Evolutionary conservation across 2,888 invertebrate species (phyloP), one percentile per base, ranked within the genome.

Genomic region (Hyalella azteca): DNA sequence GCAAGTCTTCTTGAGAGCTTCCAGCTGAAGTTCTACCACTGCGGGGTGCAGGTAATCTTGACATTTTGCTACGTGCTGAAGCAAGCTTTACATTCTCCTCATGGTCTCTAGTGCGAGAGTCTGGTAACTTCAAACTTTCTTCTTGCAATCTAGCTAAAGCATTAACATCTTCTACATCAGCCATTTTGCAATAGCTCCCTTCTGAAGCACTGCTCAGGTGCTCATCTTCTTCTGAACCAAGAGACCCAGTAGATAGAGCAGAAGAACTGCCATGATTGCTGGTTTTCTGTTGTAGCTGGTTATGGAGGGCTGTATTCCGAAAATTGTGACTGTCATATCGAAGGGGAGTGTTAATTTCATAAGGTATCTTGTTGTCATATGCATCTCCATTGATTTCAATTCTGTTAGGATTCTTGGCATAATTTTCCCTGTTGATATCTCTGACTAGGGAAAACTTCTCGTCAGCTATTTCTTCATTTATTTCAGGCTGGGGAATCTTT

Each of bases 151-250:
- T 60, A 5, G 84, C 84, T 11, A 84, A 73, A 9, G 81, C 80
- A 48, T 84, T 84, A 19, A 84, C 84, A 76, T 84, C 84, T 26
- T 82, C 84, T 39, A 84, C 84, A 73, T 84, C 84, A n/a, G 84
- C 73, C 40, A 84, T 59, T n/a, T 80, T 81, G 48, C 81, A 84
- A 49, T 81, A 84, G 54, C 84, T 84, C 2, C 84, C 82, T 36
- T 84, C 84, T 0, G 84, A 84, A 26, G 84, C 84, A 26, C 81
- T 81, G 59, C 84, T 84, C 1, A 82, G 73, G 1, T 80, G 82
- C 59, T 84, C 84, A 13, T 84, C 84, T 29, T 84, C 84, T 73
- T 84, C 84, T 4, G 84, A 84, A 13, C 84, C 84, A 11, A 84
- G 48, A n/a, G 84, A 84, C 0, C 84, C 84, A 73, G 82, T 82